Percentiles rank a stretch among this genome's conserved stretches.
phyloP scores from a whole-genome alignment of 1,140 invertebrate species.

The Zophobas atratus region DNA sequence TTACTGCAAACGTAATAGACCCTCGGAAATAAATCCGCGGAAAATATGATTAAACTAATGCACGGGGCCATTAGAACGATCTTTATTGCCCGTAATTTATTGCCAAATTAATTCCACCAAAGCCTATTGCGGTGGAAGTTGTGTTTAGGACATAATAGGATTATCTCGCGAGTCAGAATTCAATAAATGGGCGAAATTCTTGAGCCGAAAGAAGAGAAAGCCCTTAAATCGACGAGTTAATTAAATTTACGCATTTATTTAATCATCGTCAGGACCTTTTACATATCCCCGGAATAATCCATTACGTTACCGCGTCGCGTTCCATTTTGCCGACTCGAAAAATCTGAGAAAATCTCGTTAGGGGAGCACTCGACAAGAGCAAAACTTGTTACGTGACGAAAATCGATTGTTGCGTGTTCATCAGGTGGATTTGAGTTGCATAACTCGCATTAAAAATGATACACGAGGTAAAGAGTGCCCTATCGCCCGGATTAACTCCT shows the following conservation, averaged over 20 bases:
- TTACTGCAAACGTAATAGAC: neutral
- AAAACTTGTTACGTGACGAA: conserved; percentile 4
- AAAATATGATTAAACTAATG: neutral
- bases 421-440: neutral
- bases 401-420: neutral
- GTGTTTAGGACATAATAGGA: conserved; percentile 23
- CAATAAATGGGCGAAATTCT: conserved; percentile 2
- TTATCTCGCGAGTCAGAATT: neutral
- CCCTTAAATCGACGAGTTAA: too few species aligned
- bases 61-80: neutral
- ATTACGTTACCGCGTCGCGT: too few species aligned
- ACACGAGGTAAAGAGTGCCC: neutral
- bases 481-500: conserved; percentile 6
- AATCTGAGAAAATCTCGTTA: too few species aligned
- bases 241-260: too few species aligned
- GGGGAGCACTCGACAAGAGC: neutral
- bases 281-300: too few species aligned
- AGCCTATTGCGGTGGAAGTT: conserved; percentile 1
- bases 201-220: too few species aligned
- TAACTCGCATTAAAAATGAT: conserved; percentile 17
- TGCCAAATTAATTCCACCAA: conserved; percentile 11
- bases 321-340: too few species aligned
- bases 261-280: too few species aligned
- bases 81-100: conserved; percentile 23
- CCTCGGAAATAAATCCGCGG: neutral